Evolutionary conservation across 2,113 vertebrate species (phyloP), one percentile per base, ranked within the genome.

Genomic region (Gambusia holbrooki): DNA sequence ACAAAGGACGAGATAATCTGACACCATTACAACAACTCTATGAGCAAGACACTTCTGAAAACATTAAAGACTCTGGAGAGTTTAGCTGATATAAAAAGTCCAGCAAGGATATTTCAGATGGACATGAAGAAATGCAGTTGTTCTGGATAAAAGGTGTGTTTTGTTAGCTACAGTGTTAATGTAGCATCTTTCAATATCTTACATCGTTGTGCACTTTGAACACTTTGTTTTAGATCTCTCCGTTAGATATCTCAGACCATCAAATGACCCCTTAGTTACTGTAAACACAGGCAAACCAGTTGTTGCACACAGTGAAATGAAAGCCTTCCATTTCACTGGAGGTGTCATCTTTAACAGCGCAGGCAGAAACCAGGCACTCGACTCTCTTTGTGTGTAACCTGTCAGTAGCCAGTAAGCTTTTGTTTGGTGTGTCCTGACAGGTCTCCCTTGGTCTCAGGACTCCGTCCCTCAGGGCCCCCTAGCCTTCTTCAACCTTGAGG

Each of bases 361-460:
- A 62, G 84, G 83, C 76, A 76, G 78, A 74, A 85, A 73, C 45
- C 77, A 30, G 60, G 83, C 88, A 81, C 51, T 4, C 62, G 71
- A 72, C 77, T 74, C 69, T 81, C 71, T 73, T 69, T 48, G 51
- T 61, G 58, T 82, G 80, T 82, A 84, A 71, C 76, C 83, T 87
- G 84, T 80, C 79, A 54, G 75, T 82, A 82, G 84, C 81, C 64
- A 71, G 81, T 63, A 70, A 82, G 67, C 74, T 80, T 90, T 83
- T 88, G 83, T 92, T 92, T 90, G 90, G 80, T 88, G 85, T 90
- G 30, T 19, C 71, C 85, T 90, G 89, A 92, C 91, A 91, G 87
- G 73, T 81, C 80, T 90, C 79, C 84, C 86, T 84, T 88, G 75
- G 85, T 90, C 84, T 89, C 73, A 62, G 45, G 79, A 77, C 67